These are phyloP conservation scores for Thunnus albacares DNA, from an alignment of 2,797 vertebrate species.

Conservation along the genomic window DNA sequence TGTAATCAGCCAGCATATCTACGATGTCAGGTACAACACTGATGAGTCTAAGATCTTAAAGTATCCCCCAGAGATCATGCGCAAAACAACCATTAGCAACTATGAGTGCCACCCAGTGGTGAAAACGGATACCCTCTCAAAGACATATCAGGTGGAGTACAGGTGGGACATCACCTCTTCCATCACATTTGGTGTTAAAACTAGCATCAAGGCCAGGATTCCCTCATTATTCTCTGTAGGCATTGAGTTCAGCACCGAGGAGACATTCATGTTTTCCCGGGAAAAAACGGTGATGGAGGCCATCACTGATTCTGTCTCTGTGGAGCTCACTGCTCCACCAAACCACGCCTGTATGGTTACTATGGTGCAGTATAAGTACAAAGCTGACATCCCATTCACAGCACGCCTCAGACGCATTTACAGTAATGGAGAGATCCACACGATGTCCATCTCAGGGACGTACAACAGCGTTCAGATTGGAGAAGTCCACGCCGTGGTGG, in stretches of 20 bases:
- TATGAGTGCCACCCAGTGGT: slow-evolving; percentile 59
- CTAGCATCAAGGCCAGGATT: slow-evolving; percentile 48
- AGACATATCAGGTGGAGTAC: slow-evolving; percentile 54
- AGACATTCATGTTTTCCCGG: slow-evolving; percentile 50
- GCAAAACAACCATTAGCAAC: slow-evolving; percentile 61
- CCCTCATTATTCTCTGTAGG: slow-evolving; percentile 47
- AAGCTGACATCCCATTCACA: slow-evolving; percentile 67
- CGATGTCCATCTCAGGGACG: slow-evolving; percentile 60
- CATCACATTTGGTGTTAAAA: slow-evolving; percentile 53
- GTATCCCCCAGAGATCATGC: slow-evolving; percentile 64
- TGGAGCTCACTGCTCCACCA: slow-evolving; percentile 64
- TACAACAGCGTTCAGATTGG: slow-evolving; percentile 70
- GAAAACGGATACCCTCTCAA: slow-evolving; percentile 65
- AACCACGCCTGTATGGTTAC: slow-evolving; percentile 67
- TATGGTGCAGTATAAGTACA: slow-evolving; percentile 66
- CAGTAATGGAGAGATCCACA: slow-evolving; percentile 59
- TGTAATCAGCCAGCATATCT: slow-evolving; percentile 57
- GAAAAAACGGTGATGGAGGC: slow-evolving; percentile 54
- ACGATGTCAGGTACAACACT: slow-evolving; percentile 58
- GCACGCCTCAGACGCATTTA: slow-evolving; percentile 69
- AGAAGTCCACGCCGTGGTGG: slow-evolving; percentile 59
- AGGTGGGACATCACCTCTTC: slow-evolving; percentile 67
- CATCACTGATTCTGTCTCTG: slow-evolving; percentile 51
- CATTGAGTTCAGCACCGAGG: slow-evolving; percentile 48
- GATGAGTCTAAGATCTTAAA: slow-evolving; percentile 59